A percentile compares a stretch with the other conserved stretches of the same genome.
These are phyloP conservation scores for Drosophila sordidapex DNA, from an alignment of 2,888 invertebrate species.

Conservation along the genomic window DNA sequence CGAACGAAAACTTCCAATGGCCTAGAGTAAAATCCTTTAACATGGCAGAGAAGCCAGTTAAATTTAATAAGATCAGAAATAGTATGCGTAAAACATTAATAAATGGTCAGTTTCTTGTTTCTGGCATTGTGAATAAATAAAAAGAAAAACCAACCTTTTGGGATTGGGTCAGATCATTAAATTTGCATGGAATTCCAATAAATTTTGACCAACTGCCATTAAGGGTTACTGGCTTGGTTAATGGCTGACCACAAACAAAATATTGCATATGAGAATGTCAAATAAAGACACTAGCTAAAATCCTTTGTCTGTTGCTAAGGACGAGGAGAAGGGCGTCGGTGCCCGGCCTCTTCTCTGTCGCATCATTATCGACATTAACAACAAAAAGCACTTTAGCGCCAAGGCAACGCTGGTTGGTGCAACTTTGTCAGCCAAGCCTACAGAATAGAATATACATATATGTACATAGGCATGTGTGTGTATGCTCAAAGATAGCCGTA, in stretches of 20 bases:
- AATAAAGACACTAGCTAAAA: constrained; percentile 43
- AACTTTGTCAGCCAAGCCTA: constrained; percentile 26
- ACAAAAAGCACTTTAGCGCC: constrained; percentile 70
- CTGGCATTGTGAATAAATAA: constrained; percentile 30
- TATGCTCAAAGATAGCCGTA: constrained; percentile 25
- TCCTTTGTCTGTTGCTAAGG: constrained; percentile 24
- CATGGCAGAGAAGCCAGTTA: constrained; percentile 20
- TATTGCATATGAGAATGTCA: constrained; percentile 54
- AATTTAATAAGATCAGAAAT: constrained; percentile 29
- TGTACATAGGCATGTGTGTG: not conserved
- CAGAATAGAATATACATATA: no score
- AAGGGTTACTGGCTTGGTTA: constrained; percentile 25
- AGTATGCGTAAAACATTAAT: constrained; percentile 56
- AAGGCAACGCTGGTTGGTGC: constrained; percentile 7
- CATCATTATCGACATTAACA: constrained; percentile 76
- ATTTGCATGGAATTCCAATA: constrained; percentile 67
- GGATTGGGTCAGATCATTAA: not conserved
- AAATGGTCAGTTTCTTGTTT: constrained; percentile 48
- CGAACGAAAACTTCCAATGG: not conserved
- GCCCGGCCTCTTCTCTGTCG: constrained; percentile 36
- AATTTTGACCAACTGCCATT: constrained; percentile 49
- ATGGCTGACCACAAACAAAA: constrained; percentile 45
- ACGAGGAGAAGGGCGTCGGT: not conserved
- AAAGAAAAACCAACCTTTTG: constrained; percentile 3
- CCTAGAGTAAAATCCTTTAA: constrained; percentile 13